These are phyloP conservation scores for Hydrozoanthus gracilis DNA, from an alignment of 92 coral and sea anemone species.

Conservation along the genomic window DNA sequence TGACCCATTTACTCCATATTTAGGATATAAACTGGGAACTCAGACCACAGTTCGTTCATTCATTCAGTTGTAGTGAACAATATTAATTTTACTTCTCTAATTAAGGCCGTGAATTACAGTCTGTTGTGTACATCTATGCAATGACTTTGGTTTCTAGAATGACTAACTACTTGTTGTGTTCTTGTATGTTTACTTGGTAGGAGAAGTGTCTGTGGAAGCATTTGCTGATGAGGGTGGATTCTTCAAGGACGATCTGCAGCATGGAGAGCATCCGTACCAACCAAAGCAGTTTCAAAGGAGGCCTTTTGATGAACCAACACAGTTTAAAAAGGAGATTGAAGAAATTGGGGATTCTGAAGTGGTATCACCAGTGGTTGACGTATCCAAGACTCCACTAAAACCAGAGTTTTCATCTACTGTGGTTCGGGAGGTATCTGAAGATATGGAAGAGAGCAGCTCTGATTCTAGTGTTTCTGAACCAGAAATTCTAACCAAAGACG, in stretches of 20 bases:
- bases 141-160: not conserved
- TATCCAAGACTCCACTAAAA: conserved; percentile 39
- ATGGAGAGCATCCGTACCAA: conserved; percentile 31
- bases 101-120: too few species aligned
- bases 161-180: not conserved
- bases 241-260: conserved; percentile 66
- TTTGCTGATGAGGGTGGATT: conserved; percentile 88
- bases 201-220: conserved; percentile 34
- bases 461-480: conserved; percentile 8
- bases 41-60: too few species aligned
- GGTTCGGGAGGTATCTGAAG: not conserved
- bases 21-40: too few species aligned
- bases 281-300: not conserved
- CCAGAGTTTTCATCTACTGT: conserved; percentile 18
- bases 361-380: conserved; percentile 60
- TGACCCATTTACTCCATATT: too few species aligned
- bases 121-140: too few species aligned
- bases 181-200: conserved; percentile 21
- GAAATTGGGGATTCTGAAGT: conserved; percentile 62
- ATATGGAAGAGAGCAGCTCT: not conserved
- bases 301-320: conserved; percentile 13
- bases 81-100: too few species aligned
- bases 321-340: conserved; percentile 46
- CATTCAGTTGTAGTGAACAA: too few species aligned
- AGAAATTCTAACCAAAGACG: not conserved